Conservation (phyloP, 2,113 vertebrate genomes). For the Ophthalmolycus amberensis region DNA sequence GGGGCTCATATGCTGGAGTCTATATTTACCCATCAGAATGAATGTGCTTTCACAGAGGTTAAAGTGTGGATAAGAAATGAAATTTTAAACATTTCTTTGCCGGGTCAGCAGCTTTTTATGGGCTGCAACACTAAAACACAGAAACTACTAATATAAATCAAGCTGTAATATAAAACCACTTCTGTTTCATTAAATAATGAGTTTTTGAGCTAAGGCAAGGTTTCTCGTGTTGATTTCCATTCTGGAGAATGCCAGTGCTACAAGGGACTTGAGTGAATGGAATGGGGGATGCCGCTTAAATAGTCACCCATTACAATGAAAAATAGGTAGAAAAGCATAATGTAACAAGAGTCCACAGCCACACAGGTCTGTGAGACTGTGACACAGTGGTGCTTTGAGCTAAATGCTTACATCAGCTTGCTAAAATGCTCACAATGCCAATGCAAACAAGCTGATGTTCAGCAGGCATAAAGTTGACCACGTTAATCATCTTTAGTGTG, state of each 20-base stretch:
- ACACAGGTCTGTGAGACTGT: neutral
- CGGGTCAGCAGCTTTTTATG: slow-evolving; percentile 65
- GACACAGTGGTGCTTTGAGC: neutral
- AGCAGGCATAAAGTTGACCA: neutral
- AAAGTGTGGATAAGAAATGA: slow-evolving; percentile 49
- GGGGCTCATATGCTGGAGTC: slow-evolving; percentile 38
- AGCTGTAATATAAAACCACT: slow-evolving; percentile 49
- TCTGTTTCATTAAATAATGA: slow-evolving; percentile 58
- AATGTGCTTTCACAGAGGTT: slow-evolving; percentile 56
- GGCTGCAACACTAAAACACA: slow-evolving; percentile 57
- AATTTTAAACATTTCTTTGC: slow-evolving; percentile 50
- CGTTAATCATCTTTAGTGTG: neutral
- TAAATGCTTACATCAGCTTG: neutral
- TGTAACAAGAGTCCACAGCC: neutral
- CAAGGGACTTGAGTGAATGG: slow-evolving; percentile 10
- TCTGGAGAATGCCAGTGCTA: slow-evolving; percentile 9
- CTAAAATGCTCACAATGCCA: neutral
- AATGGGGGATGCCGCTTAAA: neutral
- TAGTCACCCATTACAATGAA: neutral
- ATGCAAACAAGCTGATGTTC: neutral
- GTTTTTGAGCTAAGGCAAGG: slow-evolving; percentile 27
- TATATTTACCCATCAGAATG: slow-evolving; percentile 68
- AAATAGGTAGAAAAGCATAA: neutral
- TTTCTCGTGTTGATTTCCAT: slow-evolving; percentile 26
- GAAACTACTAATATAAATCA: slow-evolving; percentile 64